Base-by-base conservation (phyloP, 2,113 vertebrate genomes). In the Pseudorhombus dupliciocellatus region DNA sequence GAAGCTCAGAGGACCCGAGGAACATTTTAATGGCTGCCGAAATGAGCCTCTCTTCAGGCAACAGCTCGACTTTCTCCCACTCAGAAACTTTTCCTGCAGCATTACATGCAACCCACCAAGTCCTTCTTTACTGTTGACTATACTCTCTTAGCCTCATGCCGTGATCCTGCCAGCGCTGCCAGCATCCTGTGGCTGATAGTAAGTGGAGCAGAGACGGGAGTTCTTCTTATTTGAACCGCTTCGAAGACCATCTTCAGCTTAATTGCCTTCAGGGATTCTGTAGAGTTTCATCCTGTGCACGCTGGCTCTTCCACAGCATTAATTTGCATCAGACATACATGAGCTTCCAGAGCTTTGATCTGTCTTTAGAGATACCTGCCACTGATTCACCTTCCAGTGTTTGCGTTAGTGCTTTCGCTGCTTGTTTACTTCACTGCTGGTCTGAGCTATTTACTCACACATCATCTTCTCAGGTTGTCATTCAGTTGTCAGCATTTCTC, bases 21-120 rank as follows among this genome's bases (percentile, higher is more conserved):
- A 88, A 78, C 54, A 79, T 83, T 87, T 89, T 86, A 88, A 88
- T 89, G 79, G 86, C 60, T 87, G 84, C 84, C 26, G 63, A 86
- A 85, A 75, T 70, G 74, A 88, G 71, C 57, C 65, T 88, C 70
- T 86, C 87, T 88, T 82, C 60, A 85, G 84, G 87, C 86, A 86
- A 87, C 52, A 75, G 58, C 77, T 77, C 60, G 74, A 88, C 79
- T 87, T 84, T 90, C 73, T 85, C 67, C 87, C 77, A 82, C 84
- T 87, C 84, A 69, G 34, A 81, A 88, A 87, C 74, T 83, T 88
- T 89, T 89, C 81, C 80, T 73, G 68, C 20, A 87, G 85, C 78
- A 37, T 55, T 67, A 69, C 65, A 70, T 44, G 58, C 46, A 26
- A 76, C 74, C 66, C 67, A 70, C 74, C 70, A 70, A 80, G 26